A percentile compares a stretch with the other conserved stretches of the same genome.
These are phyloP conservation scores for Dryococelus australis DNA, from an alignment of 2,888 invertebrate species.

Conservation along the genomic window DNA sequence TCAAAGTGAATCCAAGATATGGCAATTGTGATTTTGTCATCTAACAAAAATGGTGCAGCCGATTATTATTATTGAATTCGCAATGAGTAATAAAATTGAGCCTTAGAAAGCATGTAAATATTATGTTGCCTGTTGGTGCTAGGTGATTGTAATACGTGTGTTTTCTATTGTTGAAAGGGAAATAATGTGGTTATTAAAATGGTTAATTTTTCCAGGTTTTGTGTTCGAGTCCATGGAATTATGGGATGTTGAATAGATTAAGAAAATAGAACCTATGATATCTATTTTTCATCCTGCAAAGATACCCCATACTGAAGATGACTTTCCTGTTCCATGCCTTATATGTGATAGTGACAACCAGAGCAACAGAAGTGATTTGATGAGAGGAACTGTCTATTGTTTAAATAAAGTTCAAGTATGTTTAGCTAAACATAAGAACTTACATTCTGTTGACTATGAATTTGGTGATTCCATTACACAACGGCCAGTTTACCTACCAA, in stretches of 20 bases:
- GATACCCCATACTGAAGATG: background rate
- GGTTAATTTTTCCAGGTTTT: background rate
- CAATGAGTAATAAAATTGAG: background rate
- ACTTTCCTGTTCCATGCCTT: background rate
- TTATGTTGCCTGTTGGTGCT: background rate
- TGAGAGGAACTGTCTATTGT: background rate
- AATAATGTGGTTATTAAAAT: background rate
- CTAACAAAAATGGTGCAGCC: background rate
- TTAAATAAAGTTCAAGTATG: background rate
- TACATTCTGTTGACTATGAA: conserved; percentile 13
- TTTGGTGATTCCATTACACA: conserved; percentile 6
- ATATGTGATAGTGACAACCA: conserved; percentile 1
- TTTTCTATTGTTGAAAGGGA: background rate
- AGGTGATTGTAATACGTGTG: background rate
- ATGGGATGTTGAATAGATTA: background rate
- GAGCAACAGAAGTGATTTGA: background rate
- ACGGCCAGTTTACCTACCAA: conserved; percentile 27
- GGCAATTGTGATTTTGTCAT: too few relatives aligned
- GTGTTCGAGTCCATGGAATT: background rate
- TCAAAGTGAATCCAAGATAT: too few relatives aligned
- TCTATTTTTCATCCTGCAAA: background rate
- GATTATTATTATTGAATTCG: background rate
- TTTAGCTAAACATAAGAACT: background rate
- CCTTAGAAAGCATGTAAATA: background rate
- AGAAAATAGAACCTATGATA: background rate